These are phyloP conservation scores for Mycetomoellerius zeteki DNA, from an alignment of 1,140 invertebrate species.

Conservation along the genomic window DNA sequence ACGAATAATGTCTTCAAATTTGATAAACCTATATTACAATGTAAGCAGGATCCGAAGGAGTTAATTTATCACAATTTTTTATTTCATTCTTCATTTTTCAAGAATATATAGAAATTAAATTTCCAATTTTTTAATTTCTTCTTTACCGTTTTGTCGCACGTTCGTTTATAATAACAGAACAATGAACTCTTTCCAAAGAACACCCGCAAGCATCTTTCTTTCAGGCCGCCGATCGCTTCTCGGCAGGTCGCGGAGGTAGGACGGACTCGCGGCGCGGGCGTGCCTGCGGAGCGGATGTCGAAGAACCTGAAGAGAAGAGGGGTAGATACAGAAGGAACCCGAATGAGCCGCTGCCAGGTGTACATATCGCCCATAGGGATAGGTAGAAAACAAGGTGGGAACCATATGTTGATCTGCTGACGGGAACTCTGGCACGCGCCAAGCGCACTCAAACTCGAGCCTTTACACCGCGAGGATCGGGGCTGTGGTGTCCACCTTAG, in stretches of 20 bases:
- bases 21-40: too few relatives aligned
- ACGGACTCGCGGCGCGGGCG: slow-evolving; percentile 42
- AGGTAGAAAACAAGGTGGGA: slow-evolving; percentile 83
- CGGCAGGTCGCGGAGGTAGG: slow-evolving; percentile 27
- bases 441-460: slow-evolving; percentile 83
- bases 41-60: too few relatives aligned
- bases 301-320: slow-evolving; percentile 63
- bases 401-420: slow-evolving; percentile 85
- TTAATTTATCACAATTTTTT: too few relatives aligned
- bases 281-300: slow-evolving; percentile 25
- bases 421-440: slow-evolving; percentile 84
- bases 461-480: slow-evolving; percentile 79
- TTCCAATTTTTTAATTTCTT: not conserved
- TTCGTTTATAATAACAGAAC: not conserved
- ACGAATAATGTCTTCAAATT: too few relatives aligned
- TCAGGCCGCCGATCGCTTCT: slow-evolving; percentile 25
- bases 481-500: slow-evolving; percentile 11
- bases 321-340: slow-evolving; percentile 68
- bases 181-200: not conserved
- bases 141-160: not conserved
- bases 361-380: slow-evolving; percentile 82
- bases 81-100: not conserved
- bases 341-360: slow-evolving; percentile 82
- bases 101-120: not conserved
- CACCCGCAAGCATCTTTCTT: not conserved